These are phyloP conservation scores for Lipotes vexillifer DNA, from an alignment of 2,113 vertebrate species.

Conservation along the genomic window DNA sequence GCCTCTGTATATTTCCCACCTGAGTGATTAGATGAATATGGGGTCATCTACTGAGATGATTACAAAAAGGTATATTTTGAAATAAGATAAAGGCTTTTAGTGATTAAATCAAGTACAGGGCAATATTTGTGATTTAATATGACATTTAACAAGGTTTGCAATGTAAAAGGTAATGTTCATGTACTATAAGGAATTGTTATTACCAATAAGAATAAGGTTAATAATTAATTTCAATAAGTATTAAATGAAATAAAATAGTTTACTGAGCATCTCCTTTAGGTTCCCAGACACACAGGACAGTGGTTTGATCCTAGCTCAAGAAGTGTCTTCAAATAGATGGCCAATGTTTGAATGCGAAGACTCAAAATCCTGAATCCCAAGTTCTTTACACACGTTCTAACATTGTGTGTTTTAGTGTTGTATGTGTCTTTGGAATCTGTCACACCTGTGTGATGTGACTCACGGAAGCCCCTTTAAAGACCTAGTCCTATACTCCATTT, in stretches of 20 bases:
- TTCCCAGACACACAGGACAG: neutral
- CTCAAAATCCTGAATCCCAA: too few relatives aligned
- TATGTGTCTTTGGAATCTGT: rapidly evolving
- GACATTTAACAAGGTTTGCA: neutral
- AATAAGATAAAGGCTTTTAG: neutral
- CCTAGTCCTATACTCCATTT: neutral
- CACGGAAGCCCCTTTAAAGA: neutral
- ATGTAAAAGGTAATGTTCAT: neutral
- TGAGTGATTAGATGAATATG: neutral
- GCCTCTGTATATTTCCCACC: neutral
- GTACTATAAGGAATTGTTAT: neutral
- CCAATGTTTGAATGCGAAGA: neutral
- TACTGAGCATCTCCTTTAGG: neutral
- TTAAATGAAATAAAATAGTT: neutral
- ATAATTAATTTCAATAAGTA: neutral
- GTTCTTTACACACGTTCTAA: neutral
- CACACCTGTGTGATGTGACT: rapidly evolving
- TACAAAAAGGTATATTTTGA: neutral
- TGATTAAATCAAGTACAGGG: neutral
- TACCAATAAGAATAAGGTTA: neutral
- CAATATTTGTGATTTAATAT: neutral
- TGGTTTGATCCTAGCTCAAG: too few relatives aligned
- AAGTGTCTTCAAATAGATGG: rapidly evolving
- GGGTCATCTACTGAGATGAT: neutral
- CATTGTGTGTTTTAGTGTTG: too few relatives aligned